Evolutionary conservation across 2,113 vertebrate species (phyloP).

Genomic region (Connochaetes taurinus): DNA sequence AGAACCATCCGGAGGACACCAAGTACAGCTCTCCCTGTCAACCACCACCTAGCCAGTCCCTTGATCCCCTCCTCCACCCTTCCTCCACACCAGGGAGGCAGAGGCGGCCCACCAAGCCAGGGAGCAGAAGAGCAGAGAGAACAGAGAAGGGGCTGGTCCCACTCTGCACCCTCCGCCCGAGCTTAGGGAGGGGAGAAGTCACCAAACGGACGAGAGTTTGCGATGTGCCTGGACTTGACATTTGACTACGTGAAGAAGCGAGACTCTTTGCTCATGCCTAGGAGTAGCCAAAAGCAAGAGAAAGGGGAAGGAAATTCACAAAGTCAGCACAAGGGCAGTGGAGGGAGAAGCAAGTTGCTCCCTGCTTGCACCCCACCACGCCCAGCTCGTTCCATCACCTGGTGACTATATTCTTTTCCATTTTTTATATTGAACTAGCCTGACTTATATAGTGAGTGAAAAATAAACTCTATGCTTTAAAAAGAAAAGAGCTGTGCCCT

Average conservation of each 20-base stretch:
- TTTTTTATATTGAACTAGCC: background rate
- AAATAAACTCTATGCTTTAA: background rate
- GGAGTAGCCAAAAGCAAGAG: background rate
- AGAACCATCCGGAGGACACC: background rate
- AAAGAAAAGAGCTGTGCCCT: background rate
- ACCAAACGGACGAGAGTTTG: background rate
- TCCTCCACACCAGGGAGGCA: too few relatives aligned
- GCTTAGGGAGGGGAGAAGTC: background rate
- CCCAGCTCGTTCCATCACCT: background rate
- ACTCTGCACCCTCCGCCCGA: background rate
- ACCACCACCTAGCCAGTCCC: background rate
- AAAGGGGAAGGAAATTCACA: background rate
- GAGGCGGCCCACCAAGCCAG: too few relatives aligned
- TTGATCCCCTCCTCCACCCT: background rate
- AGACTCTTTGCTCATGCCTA: background rate
- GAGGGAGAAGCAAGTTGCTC: background rate
- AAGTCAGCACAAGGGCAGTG: background rate
- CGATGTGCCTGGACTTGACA: background rate
- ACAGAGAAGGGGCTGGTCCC: background rate
- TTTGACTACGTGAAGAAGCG: background rate
- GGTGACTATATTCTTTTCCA: background rate
- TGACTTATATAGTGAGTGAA: background rate
- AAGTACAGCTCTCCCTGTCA: background rate
- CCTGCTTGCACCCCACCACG: background rate
- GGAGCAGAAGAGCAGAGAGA: background rate